Evolutionary conservation across 2,113 vertebrate genomes (phyloP).

Genomic region (Oncorhynchus tshawytscha): DNA sequence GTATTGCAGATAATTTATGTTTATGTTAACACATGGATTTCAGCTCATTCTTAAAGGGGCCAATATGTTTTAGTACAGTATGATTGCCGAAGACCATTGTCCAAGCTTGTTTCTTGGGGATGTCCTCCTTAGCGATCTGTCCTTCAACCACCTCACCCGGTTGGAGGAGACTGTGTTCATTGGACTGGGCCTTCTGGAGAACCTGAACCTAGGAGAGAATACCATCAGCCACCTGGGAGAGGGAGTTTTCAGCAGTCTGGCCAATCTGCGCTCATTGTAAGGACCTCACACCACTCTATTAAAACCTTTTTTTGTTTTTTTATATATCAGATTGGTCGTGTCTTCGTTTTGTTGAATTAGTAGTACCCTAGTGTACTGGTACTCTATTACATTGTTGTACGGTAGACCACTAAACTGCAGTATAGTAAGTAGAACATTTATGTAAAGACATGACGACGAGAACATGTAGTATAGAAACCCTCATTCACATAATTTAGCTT

Average conservation of each 20-base stretch:
- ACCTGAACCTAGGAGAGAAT: conserved; percentile 90
- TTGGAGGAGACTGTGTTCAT: conserved; percentile 89
- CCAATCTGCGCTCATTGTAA: conserved; percentile 87
- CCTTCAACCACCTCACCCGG: conserved; percentile 90
- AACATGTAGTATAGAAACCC: too few relatives aligned
- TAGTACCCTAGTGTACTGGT: neutral
- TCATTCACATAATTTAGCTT: too few relatives aligned
- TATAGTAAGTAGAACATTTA: too few relatives aligned
- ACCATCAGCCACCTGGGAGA: conserved; percentile 89
- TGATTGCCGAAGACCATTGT: neutral
- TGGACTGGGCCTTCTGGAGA: conserved; percentile 86
- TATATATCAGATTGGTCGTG: neutral
- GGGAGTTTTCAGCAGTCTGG: conserved; percentile 86
- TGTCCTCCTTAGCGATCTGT: conserved; percentile 80
- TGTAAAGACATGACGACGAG: too few relatives aligned
- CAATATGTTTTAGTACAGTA: too few relatives aligned
- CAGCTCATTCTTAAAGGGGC: too few relatives aligned
- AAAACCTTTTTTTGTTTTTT: conserved; percentile 18
- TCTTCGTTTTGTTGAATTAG: conserved; percentile 8
- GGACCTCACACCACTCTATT: conserved; percentile 49
- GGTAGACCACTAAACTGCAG: too few relatives aligned
- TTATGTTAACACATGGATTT: too few relatives aligned
- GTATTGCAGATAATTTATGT: too few relatives aligned
- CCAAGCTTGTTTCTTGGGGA: neutral
- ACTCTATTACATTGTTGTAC: neutral